phyloP scores from a whole-genome alignment of 2,797 vertebrate genomes.

The Calcarius lapponicus region DNA sequence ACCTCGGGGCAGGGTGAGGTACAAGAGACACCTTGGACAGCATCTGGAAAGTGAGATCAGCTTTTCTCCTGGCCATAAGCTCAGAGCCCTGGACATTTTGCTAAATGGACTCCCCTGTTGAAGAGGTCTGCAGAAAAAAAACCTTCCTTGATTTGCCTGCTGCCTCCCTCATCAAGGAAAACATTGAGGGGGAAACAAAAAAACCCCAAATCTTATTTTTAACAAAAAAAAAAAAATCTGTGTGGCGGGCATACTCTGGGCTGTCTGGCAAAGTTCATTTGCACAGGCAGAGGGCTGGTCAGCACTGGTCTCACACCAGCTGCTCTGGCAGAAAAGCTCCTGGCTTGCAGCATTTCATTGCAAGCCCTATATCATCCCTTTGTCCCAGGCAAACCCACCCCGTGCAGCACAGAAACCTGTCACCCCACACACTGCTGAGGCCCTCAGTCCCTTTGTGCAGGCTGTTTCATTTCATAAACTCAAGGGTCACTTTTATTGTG shows the following conservation, averaged over 20 bases:
- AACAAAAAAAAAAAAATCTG: neutral
- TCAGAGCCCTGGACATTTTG: neutral
- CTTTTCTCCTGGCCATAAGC: neutral
- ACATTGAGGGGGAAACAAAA: neutral
- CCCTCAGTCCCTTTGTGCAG: slow-evolving; percentile 58
- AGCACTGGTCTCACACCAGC: neutral
- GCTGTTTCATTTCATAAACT: slow-evolving; percentile 71
- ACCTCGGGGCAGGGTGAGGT: neutral
- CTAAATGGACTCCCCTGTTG: neutral
- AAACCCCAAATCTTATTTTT: neutral
- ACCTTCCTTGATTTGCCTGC: neutral
- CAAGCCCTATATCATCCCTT: neutral
- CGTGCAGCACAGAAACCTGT: neutral
- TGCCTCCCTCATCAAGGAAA: neutral
- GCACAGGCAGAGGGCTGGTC: neutral
- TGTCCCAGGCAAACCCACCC: neutral
- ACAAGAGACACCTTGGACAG: neutral
- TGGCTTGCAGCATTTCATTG: neutral
- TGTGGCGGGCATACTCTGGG: neutral
- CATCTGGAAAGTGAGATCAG: neutral
- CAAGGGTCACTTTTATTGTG: slow-evolving; percentile 57
- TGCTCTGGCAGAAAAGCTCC: neutral
- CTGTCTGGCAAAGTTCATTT: neutral
- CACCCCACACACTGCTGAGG: slow-evolving; percentile 46
- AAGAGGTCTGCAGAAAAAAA: neutral